Percentiles rank a stretch among this genome's conserved stretches.
These are phyloP conservation scores for Sterna hirundo DNA, from an alignment of 2,113 vertebrate species.

Conservation along the genomic window DNA sequence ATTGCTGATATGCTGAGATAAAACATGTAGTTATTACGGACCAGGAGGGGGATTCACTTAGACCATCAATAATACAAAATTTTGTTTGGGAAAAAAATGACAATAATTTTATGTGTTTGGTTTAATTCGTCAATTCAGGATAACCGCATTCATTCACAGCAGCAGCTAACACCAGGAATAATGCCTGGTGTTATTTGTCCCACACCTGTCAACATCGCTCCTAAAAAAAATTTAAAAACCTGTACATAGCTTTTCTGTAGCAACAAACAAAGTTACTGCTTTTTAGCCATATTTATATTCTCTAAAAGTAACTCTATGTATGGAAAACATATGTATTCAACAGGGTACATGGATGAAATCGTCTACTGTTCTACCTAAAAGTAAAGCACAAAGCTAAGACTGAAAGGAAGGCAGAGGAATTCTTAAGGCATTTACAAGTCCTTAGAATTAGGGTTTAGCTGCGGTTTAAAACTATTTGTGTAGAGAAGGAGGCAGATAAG, in stretches of 20 bases:
- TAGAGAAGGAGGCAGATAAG: background rate
- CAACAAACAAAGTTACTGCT: background rate
- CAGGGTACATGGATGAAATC: background rate
- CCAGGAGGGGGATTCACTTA: accelerated
- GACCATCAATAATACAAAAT: background rate
- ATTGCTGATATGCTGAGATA: background rate
- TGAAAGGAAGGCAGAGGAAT: background rate
- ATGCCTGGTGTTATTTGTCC: background rate
- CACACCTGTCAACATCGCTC: accelerated
- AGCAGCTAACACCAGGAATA: background rate
- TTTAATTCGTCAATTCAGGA: background rate
- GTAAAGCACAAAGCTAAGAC: background rate
- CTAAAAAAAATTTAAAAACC: background rate
- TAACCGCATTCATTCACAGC: background rate
- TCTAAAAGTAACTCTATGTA: background rate
- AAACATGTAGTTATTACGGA: background rate
- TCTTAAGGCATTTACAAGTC: background rate
- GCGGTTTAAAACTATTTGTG: background rate
- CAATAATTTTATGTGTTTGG: background rate
- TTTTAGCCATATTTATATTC: background rate
- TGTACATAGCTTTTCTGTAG: background rate
- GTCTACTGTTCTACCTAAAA: background rate
- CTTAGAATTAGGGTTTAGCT: background rate
- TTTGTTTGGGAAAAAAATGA: background rate
- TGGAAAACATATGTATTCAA: background rate